These are phyloP conservation scores for Hemibagrus wyckioides DNA, from an alignment of 2,113 vertebrate genomes.

Conservation along the genomic window DNA sequence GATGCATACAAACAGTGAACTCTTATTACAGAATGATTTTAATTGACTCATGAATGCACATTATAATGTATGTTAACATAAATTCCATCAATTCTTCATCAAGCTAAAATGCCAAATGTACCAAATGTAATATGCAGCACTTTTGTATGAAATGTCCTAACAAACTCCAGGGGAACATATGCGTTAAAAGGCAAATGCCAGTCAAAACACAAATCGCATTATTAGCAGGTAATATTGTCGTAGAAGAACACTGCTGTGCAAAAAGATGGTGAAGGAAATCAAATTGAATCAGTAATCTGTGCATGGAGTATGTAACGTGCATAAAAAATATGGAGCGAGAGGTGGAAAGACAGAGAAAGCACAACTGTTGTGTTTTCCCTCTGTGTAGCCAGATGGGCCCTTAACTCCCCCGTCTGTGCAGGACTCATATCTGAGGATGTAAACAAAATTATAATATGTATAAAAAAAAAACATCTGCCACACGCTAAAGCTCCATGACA, in stretches of 20 bases:
- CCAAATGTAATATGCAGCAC: conserved; percentile 22
- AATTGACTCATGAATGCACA: conserved; percentile 7
- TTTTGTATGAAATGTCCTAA: conserved; percentile 37
- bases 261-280: conserved; percentile 67
- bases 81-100: not conserved
- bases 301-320: conserved; percentile 43
- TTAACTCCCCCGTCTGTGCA: not conserved
- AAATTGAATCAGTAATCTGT: conserved; percentile 67
- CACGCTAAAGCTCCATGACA: conserved; percentile 42
- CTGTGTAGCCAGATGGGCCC: conserved; percentile 53
- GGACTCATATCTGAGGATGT: conserved; percentile 53
- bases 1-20: not conserved
- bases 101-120: not conserved
- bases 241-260: conserved; percentile 62
- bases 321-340: not conserved
- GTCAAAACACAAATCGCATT: conserved; percentile 38
- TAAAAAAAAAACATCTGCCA: conserved; percentile 43
- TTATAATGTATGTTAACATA: conserved; percentile 5
- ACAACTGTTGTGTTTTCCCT: conserved; percentile 48
- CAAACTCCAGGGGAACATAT: conserved; percentile 31
- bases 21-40: not conserved
- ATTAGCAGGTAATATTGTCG: conserved; percentile 10
- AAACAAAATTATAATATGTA: conserved; percentile 58
- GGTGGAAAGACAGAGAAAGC: not conserved
- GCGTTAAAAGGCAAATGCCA: conserved; percentile 24